phyloP scores from a whole-genome alignment of 1,140 invertebrate genomes.

The Oppia nitens region DNA sequence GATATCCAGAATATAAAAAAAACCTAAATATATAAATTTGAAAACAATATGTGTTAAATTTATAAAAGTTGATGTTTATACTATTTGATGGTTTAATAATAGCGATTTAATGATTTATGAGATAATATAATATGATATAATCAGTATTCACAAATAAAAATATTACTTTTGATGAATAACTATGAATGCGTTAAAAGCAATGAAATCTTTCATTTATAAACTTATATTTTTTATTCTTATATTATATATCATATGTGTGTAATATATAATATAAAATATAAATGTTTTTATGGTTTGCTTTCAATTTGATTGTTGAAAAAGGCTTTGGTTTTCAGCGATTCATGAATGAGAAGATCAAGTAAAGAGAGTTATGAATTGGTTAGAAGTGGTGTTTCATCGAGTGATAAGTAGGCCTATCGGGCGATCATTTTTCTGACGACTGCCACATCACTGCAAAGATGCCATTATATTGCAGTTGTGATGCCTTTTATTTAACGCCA shows the following conservation, averaged over 20 bases:
- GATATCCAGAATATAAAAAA: not conserved
- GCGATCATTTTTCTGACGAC: not conserved
- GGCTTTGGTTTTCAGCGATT: not conserved
- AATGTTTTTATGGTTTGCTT: not conserved
- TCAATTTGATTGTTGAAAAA: not conserved
- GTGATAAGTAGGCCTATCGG: not conserved
- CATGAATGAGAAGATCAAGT: not conserved
- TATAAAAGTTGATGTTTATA: not conserved
- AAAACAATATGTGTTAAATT: not conserved
- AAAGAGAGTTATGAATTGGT: not conserved
- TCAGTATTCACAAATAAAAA: not conserved
- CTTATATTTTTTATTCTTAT: not conserved
- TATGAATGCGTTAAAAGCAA: not conserved
- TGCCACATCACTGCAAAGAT: not conserved
- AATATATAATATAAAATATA: no score
- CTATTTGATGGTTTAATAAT: not conserved
- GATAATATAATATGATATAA: not conserved
- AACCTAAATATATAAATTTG: not conserved
- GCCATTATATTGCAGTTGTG: not conserved
- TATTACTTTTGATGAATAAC: not conserved
- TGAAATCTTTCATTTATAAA: not conserved
- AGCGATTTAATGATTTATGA: not conserved
- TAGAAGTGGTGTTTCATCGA: no score
- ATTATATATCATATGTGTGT: no score
- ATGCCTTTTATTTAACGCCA: not conserved